Evolutionary conservation across 1,140 invertebrate species (phyloP).

Genomic region (Parapsyche elsis): DNA sequence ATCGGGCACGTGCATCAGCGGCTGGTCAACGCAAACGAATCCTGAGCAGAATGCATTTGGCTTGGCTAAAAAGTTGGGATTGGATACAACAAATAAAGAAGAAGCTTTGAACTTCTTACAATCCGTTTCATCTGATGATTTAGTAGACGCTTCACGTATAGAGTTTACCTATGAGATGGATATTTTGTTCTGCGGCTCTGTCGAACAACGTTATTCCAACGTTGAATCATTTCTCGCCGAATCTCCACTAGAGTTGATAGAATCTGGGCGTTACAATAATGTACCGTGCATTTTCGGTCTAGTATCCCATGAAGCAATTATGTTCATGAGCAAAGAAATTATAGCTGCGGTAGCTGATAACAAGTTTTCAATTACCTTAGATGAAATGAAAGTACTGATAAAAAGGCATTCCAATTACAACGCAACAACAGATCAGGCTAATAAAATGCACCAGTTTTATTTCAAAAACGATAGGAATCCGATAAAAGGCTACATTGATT

Average conservation of each 20-base stretch:
- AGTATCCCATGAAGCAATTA: slow-evolving; percentile 9
- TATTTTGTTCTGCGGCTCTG: neutral
- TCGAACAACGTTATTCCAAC: neutral
- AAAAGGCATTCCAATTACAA: neutral
- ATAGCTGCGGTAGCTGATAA: neutral
- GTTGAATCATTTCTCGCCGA: neutral
- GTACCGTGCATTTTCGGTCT: slow-evolving; percentile 24
- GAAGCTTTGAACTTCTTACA: slow-evolving; percentile 16
- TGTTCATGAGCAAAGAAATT: neutral
- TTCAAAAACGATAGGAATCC: slow-evolving; percentile 1
- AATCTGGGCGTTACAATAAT: neutral
- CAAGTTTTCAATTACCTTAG: neutral
- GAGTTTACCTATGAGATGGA: neutral
- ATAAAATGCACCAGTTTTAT: slow-evolving; percentile 11
- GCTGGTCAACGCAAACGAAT: slow-evolving; percentile 7
- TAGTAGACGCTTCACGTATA: neutral
- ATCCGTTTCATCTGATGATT: neutral
- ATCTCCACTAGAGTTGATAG: slow-evolving; percentile 1
- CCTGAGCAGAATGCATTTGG: neutral
- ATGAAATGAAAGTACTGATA: neutral
- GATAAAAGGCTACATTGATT: neutral
- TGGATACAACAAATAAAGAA: slow-evolving; percentile 19
- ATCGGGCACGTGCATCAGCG: slow-evolving; percentile 62
- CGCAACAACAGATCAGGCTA: neutral
- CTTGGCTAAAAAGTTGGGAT: slow-evolving; percentile 26